Conservation (phyloP, 2,797 vertebrate genomes). For the Loris lydekkerianus region DNA sequence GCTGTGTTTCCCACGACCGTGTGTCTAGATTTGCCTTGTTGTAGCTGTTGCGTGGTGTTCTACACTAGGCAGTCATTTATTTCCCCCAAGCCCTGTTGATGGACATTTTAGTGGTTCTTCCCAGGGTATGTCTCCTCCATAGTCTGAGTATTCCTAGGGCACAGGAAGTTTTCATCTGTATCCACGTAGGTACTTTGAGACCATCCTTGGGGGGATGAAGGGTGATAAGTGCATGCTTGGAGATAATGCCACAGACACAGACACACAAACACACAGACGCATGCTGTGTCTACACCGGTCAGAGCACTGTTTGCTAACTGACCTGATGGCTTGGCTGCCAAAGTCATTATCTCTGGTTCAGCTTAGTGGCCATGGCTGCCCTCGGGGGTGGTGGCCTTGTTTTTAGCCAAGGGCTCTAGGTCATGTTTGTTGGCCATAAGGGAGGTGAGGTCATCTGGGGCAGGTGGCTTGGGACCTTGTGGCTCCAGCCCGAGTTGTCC, state of each 20-base stretch:
- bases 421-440: constrained; percentile 22
- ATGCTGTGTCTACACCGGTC: fast-evolving
- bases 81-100: neutral
- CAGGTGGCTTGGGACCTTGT: constrained; percentile 62
- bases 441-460: constrained; percentile 75
- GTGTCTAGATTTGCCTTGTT: neutral
- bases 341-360: neutral
- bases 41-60: neutral
- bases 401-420: constrained; percentile 53
- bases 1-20: fast-evolving
- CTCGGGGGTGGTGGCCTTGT: constrained; percentile 32
- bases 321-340: fast-evolving
- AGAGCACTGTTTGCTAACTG: neutral
- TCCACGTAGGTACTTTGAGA: neutral
- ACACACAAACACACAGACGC: neutral
- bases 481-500: constrained; percentile 4
- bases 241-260: neutral
- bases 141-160: neutral
- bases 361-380: neutral
- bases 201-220: neutral
- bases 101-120: neutral
- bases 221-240: neutral
- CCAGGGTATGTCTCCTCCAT: neutral
- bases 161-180: neutral
- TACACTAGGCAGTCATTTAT: neutral